Conservation (phyloP, 2,888 invertebrate species). For the Smittia aterrima region DNA sequence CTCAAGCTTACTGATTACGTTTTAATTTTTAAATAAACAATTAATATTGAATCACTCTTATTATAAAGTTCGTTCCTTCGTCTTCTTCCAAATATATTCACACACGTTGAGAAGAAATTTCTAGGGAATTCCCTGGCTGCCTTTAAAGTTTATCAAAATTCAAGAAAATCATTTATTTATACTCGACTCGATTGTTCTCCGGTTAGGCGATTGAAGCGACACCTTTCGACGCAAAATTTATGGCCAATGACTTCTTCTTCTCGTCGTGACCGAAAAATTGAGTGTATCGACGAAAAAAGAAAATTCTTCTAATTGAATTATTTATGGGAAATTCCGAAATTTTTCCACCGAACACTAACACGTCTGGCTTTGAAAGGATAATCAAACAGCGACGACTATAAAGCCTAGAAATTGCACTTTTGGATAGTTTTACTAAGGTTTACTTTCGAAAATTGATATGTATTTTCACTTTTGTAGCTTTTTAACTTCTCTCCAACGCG, state of each 20-base stretch:
- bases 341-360: neutral
- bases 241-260: constrained; percentile 40
- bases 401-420: constrained; percentile 22
- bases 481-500: neutral
- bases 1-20: constrained; percentile 24
- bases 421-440: neutral
- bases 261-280: constrained; percentile 16
- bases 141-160: neutral
- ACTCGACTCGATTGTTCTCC: too few species aligned
- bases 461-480: constrained; percentile 4
- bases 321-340: constrained; percentile 28
- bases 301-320: constrained; percentile 37
- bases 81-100: too few species aligned
- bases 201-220: neutral
- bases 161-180: constrained; percentile 16
- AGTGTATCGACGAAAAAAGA: constrained; percentile 11
- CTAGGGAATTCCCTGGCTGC: neutral
- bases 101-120: neutral
- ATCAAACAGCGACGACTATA: neutral
- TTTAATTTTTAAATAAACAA: constrained; percentile 21
- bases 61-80: constrained; percentile 5
- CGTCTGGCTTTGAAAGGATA: neutral
- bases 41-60: constrained; percentile 19
- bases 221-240: neutral
- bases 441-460: constrained; percentile 8